Conservation (phyloP, 2,888 invertebrate genomes). For the Danaus chrysippus region DNA sequence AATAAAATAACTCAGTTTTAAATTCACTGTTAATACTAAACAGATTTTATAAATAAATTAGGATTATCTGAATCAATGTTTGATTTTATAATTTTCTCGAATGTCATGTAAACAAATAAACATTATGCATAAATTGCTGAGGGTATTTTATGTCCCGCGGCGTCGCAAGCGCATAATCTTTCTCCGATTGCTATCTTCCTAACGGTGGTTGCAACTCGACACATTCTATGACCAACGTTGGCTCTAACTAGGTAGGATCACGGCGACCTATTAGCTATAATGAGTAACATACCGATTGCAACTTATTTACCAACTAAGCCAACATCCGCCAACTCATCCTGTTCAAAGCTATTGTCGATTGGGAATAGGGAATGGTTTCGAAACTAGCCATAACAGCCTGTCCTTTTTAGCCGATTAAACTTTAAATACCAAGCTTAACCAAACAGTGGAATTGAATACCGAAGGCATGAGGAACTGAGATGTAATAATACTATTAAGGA, state of each 20-base stretch:
- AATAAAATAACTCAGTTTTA: too few relatives aligned
- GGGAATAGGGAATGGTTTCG: conserved; percentile 18
- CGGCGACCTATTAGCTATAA: conserved; percentile 4
- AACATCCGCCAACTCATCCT: conserved; percentile 1
- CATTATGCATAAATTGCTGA: conserved; percentile 19
- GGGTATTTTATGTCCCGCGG: conserved; percentile 34
- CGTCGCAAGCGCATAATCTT: conserved; percentile 47
- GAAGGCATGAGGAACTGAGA: conserved; percentile 27
- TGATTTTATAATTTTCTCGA: too few relatives aligned
- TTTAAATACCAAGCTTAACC: conserved; percentile 21
- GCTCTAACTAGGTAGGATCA: neutral
- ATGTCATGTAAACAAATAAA: neutral
- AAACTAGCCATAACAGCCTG: conserved; percentile 18
- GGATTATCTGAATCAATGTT: neutral
- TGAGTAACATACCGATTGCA: neutral
- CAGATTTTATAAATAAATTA: neutral
- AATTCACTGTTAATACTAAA: neutral
- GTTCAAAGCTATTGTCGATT: neutral
- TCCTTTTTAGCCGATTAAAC: conserved; percentile 26
- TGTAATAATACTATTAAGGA: conserved; percentile 18
- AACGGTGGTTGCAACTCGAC: conserved; percentile 29
- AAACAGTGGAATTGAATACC: conserved; percentile 25
- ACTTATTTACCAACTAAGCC: neutral
- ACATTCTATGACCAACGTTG: conserved; percentile 5
- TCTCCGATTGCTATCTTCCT: conserved; percentile 50